Evolutionary conservation across 2,888 invertebrate species (phyloP).

Genomic region (Nudaria mundana): DNA sequence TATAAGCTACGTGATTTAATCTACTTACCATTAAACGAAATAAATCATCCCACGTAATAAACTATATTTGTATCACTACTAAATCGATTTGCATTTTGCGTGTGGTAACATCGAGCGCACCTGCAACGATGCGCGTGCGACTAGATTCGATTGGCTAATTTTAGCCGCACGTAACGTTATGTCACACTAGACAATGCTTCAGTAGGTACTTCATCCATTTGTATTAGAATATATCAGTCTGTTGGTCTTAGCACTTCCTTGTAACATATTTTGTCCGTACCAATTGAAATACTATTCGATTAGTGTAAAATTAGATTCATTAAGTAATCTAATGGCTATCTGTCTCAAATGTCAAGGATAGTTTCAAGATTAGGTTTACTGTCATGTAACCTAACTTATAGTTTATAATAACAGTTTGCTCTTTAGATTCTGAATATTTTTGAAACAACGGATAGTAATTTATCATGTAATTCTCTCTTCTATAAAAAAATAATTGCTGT

Average conservation of each 20-base stretch:
- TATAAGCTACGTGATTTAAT: no score
- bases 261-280: constrained; percentile 9
- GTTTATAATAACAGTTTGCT: background rate
- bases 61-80: constrained; percentile 1
- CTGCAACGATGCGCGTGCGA: constrained; percentile 69
- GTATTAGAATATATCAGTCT: constrained; percentile 31
- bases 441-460: no score
- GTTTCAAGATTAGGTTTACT: constrained; percentile 1
- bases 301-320: constrained; percentile 7
- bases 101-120: constrained; percentile 59
- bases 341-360: constrained; percentile 7
- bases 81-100: constrained; percentile 42
- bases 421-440: no score
- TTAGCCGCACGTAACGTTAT: constrained; percentile 64
- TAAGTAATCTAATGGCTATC: constrained; percentile 3
- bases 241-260: constrained; percentile 34
- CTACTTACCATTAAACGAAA: no score
- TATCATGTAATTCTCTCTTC: no score
- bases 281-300: constrained; percentile 1
- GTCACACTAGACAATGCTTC: constrained; percentile 62
- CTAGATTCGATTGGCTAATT: constrained; percentile 60
- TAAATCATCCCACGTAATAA: no score
- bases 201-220: constrained; percentile 37
- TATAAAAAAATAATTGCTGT: no score
- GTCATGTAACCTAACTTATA: background rate